A percentile compares a stretch with the other conserved stretches of the same genome.
Evolutionary conservation across 2,888 invertebrate species (phyloP).

Genomic region (Euphydryas editha): DNA sequence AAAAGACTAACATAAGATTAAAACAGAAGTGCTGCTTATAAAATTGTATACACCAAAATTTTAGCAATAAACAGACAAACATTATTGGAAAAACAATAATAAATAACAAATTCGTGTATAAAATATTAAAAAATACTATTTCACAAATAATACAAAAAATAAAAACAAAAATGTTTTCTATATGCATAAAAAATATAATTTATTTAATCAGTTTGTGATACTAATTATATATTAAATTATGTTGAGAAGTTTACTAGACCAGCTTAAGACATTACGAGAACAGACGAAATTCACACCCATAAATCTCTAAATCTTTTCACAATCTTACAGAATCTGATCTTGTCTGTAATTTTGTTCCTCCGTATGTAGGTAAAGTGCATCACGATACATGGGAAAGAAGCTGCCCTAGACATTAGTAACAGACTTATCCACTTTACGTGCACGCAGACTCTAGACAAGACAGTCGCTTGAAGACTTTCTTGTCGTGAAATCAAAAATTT

Average conservation of each 20-base stretch:
- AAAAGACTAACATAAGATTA: too few species aligned
- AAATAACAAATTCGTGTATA: too few species aligned
- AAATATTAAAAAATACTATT: too few species aligned
- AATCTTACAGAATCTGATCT: conserved; percentile 19
- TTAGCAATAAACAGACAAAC: too few species aligned
- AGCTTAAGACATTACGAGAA: conserved; percentile 3
- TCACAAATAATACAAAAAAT: neutral
- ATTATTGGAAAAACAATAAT: neutral
- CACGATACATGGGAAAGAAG: conserved; percentile 41
- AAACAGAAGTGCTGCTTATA: too few species aligned
- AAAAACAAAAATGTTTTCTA: neutral
- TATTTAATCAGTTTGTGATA: neutral
- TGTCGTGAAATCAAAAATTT: neutral
- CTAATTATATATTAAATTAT: too few species aligned
- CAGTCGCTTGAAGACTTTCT: neutral
- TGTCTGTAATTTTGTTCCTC: conserved; percentile 37
- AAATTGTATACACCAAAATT: too few species aligned
- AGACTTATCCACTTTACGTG: conserved; percentile 30
- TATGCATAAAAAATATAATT: neutral
- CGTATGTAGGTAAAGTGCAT: conserved; percentile 44
- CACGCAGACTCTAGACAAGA: conserved; percentile 17
- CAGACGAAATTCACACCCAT: conserved; percentile 20
- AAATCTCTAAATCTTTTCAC: conserved; percentile 34
- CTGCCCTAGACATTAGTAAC: conserved; percentile 23
- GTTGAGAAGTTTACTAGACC: neutral